Percentiles rank a stretch among this genome's conserved stretches.
Evolutionary conservation across 2,113 vertebrate genomes (phyloP).

Genomic region (Scolopax mira): DNA sequence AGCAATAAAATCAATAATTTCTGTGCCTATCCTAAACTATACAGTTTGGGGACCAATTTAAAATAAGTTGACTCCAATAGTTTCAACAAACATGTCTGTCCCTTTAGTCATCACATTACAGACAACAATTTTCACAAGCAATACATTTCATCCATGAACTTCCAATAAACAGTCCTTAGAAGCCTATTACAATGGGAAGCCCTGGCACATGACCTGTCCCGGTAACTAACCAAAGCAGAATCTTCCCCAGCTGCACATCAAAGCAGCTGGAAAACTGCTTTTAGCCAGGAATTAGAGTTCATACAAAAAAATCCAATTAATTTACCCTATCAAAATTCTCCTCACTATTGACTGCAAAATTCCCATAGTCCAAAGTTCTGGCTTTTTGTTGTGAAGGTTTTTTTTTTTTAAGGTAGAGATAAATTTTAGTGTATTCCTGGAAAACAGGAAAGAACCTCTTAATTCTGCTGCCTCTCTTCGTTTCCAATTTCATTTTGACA

Average conservation of each 20-base stretch:
- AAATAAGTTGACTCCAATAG: background rate
- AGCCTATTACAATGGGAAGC: background rate
- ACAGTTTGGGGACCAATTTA: background rate
- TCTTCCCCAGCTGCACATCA: constrained; percentile 24
- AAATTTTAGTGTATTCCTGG: background rate
- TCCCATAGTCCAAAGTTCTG: background rate
- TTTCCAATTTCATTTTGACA: background rate
- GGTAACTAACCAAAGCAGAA: background rate
- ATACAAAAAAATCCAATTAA: background rate
- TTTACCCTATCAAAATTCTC: background rate
- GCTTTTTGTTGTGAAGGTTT: background rate
- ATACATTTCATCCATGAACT: background rate
- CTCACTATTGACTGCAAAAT: background rate
- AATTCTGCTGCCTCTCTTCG: background rate
- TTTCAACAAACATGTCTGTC: background rate
- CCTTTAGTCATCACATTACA: background rate
- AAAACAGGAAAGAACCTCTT: background rate
- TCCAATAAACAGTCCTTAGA: background rate
- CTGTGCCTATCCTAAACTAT: background rate
- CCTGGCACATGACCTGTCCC: constrained; percentile 9
- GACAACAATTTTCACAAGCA: background rate
- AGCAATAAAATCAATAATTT: background rate
- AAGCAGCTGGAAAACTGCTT: constrained; percentile 6
- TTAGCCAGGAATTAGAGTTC: background rate
- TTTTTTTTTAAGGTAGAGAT: background rate